phyloP scores from a whole-genome alignment of 2,113 vertebrate species.

The Macroglossus sobrinus region DNA sequence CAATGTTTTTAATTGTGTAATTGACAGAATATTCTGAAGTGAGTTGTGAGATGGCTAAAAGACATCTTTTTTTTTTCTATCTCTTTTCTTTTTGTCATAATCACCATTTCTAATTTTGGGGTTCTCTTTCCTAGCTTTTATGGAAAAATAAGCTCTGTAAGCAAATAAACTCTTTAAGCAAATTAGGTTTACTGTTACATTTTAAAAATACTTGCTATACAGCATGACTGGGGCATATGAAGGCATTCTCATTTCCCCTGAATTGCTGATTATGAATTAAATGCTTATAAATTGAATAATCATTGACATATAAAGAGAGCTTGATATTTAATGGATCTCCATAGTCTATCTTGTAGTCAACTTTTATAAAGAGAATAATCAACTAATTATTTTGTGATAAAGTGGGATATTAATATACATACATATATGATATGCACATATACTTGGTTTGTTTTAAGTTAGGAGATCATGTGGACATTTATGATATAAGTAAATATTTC shows the following conservation, averaged over 20 bases:
- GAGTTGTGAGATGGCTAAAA: background rate
- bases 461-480: background rate
- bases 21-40: background rate
- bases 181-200: background rate
- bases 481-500: background rate
- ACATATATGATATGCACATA: background rate
- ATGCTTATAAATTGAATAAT: background rate
- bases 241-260: background rate
- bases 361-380: constrained; percentile 1
- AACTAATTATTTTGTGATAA: background rate
- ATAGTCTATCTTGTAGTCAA: background rate
- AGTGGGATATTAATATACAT: background rate
- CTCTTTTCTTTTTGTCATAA: background rate
- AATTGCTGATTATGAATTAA: background rate
- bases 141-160: background rate
- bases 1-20: background rate
- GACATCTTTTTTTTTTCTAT: background rate
- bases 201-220: background rate
- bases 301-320: background rate
- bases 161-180: background rate
- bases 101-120: background rate
- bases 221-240: background rate
- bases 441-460: background rate
- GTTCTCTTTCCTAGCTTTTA: background rate
- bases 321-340: background rate